Evolutionary conservation across 2,888 invertebrate genomes (phyloP), one percentile per base, ranked within the genome.

Genomic region (Anorthoa munda): DNA sequence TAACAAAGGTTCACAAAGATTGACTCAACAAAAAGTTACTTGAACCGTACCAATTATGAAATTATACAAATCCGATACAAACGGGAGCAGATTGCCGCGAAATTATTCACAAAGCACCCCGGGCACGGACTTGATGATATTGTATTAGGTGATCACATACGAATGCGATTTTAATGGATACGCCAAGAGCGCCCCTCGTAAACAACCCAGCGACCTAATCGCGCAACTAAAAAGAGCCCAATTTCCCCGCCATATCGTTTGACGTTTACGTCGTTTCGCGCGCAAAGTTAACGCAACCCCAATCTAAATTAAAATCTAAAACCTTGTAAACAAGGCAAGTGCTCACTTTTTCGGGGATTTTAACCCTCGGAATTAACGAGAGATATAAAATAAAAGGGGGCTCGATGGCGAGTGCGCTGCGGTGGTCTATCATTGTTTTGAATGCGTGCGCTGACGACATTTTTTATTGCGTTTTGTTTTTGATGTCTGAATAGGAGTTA

Each of bases 241-340:
- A 87, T 91, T 92, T 91, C 85, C 81, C 83, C 88, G 89, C 84
- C 82, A 77, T 77, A 84, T 71, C 73, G 56, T 68, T 23, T 85
- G 92, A 80, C 92, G 88, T 85, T 93, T 96, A 93, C 86, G 93
- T 83, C 93, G 81, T 92, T 95, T 92, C 82, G 88, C 76, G 83
- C 73, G 82, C 84, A 68, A 81, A 85, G 68, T 69, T 64, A 72
- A 77, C 79, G 71, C 93, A 87, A 95, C 96, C 96, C 96, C 96
- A 96, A 96, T 96, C 96, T 96, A 96, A 96, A 96, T 96, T 96
- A 96, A 96, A 96, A 96, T 96, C 96, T 96, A 96, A 96, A 96
- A 96, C 96, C 96, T 96, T 96, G 96, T 96, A 96, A 96, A 96
- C 96, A 96, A 96, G 96, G 94, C 96, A 96, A 96, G 96, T 96